Conservation (phyloP, 2,797 vertebrate species). For the Lagodon rhomboides region DNA sequence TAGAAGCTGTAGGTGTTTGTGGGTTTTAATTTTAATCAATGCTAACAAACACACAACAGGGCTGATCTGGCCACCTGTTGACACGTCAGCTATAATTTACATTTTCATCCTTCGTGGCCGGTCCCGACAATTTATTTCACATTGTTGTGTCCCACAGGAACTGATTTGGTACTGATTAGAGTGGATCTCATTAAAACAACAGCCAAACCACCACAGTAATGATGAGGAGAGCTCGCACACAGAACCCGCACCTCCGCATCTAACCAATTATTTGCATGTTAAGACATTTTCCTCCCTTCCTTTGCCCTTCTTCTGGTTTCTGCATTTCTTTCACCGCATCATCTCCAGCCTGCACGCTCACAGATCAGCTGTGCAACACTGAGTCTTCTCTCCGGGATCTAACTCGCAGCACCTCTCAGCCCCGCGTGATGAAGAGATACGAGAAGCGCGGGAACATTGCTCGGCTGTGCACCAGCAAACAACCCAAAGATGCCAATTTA, state of each 20-base stretch:
- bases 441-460: conserved; percentile 19
- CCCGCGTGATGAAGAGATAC: conserved; percentile 46
- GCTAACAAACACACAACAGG: conserved; percentile 44
- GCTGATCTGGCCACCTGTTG: conserved; percentile 44
- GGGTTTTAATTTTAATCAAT: conserved; percentile 63
- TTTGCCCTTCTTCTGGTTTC: not conserved
- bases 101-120: conserved; percentile 50
- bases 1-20: conserved; percentile 32
- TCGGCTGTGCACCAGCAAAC: conserved; percentile 31
- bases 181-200: conserved; percentile 57
- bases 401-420: conserved; percentile 46
- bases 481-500: conserved; percentile 68
- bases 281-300: not conserved
- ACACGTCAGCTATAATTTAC: conserved; percentile 56
- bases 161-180: conserved; percentile 55
- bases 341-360: conserved; percentile 8
- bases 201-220: conserved; percentile 28
- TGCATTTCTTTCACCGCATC: conserved; percentile 3
- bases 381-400: conserved; percentile 28
- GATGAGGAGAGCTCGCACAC: conserved; percentile 28
- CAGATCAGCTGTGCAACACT: conserved; percentile 33
- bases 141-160: conserved; percentile 50
- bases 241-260: conserved; percentile 23
- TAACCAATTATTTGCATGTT: conserved; percentile 29
- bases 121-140: conserved; percentile 51